These are phyloP conservation scores for Melanotaenia pygmaea DNA, from an alignment of 2,797 vertebrate species.

Conservation along the genomic window DNA sequence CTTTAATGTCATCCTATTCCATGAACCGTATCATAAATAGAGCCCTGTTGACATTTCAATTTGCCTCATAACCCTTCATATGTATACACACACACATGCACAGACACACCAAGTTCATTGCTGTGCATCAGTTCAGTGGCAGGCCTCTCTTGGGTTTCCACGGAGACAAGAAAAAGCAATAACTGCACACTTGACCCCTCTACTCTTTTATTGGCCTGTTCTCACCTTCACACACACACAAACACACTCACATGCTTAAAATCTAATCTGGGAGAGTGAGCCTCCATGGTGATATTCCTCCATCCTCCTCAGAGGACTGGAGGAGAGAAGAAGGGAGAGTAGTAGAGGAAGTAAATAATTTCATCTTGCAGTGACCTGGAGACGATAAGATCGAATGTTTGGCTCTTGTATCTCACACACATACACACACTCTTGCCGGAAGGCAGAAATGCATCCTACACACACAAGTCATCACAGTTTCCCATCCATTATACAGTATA, in stretches of 20 bases:
- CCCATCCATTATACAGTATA: neutral
- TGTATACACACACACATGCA: slow-evolving; percentile 14
- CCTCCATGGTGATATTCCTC: slow-evolving; percentile 65
- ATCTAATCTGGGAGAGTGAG: slow-evolving; percentile 78
- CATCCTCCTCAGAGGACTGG: slow-evolving; percentile 57
- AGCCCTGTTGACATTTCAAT: slow-evolving; percentile 75
- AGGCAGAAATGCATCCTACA: slow-evolving; percentile 22
- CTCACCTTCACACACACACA: slow-evolving; percentile 52
- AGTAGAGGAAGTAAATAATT: slow-evolving; percentile 73
- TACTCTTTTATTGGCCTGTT: slow-evolving; percentile 73
- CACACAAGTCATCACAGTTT: slow-evolving; percentile 31
- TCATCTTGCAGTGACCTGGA: slow-evolving; percentile 66
- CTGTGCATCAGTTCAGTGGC: slow-evolving; percentile 57
- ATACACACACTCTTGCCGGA: slow-evolving; percentile 8
- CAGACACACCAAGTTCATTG: slow-evolving; percentile 50
- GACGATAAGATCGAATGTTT: slow-evolving; percentile 70
- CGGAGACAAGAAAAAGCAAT: slow-evolving; percentile 80
- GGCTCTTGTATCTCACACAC: slow-evolving; percentile 38
- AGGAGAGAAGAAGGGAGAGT: slow-evolving; percentile 25
- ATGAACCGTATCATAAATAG: slow-evolving; percentile 67
- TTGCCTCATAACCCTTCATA: slow-evolving; percentile 60
- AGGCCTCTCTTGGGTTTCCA: slow-evolving; percentile 69
- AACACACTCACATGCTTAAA: slow-evolving; percentile 63
- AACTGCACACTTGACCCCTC: slow-evolving; percentile 80
- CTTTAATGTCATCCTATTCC: slow-evolving; percentile 58